Base-by-base conservation (phyloP, 2,113 vertebrate species). In the Anolis carolinensis region DNA sequence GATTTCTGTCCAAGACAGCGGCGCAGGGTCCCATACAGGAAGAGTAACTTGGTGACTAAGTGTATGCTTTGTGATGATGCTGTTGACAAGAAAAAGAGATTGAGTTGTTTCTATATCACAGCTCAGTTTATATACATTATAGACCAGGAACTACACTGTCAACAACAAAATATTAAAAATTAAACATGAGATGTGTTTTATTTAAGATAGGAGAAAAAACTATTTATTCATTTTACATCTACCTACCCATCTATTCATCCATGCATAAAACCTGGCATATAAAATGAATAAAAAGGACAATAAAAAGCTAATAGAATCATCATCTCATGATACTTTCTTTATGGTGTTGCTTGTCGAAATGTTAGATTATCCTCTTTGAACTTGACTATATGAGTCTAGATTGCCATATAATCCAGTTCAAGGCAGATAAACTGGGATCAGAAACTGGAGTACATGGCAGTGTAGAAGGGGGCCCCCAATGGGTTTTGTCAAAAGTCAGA, bases 131-230 rank as follows among this genome's bases (percentile, higher is more conserved):
- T 16, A 71, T 72, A 14, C 30, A 39, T 83, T 72, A 83, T 39
- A 73, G 62, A 83, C 25, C 30, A 82, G 50, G 23, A 7, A 30
- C 14, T 62, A 83, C 36, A 59, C 23, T 30, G 36, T 74, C 34
- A 30, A 73, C 34, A 62, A 59, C 8, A 62, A 25, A 83, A 83
- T 63, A 30, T 83, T 83, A 62, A 73, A 74, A 44, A 83, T 72
- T 62, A 83, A 83, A 62, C 13, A 55, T 11, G 75, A 77, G 21
- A 10, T 21, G 36, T 11, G 14, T 74, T 83, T 59, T n/a, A 83
- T 4, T 8, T 62, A 23, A 62, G 70, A 30, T 74, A 34, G 52
- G 32, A n/a, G 52, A 62, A 83, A 44, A 62, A 30, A 70, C 32
- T 74, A 44, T 74, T 74, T 39, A 39, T 25, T 74, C 27, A 7